These are phyloP conservation scores for Drosophila ohnishii DNA, from an alignment of 1,140 invertebrate genomes.

Conservation along the genomic window DNA sequence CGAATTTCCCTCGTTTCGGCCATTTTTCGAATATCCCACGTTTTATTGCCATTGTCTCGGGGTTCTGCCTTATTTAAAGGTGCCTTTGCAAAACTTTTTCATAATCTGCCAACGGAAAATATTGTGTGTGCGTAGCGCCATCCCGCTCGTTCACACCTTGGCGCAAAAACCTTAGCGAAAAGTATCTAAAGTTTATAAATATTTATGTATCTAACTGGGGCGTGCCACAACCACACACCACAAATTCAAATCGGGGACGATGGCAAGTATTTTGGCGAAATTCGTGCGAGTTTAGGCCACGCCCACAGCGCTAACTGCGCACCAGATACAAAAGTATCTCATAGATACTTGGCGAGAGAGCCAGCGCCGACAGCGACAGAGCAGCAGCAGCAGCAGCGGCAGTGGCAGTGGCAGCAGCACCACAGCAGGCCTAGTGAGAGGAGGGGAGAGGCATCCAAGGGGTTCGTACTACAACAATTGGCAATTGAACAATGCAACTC, in stretches of 20 bases:
- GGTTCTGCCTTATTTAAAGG: background rate
- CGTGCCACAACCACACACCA: constrained; percentile 55
- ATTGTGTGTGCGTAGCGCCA: constrained; percentile 22
- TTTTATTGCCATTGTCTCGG: constrained; percentile 36
- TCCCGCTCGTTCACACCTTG: constrained; percentile 74
- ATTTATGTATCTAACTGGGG: constrained; percentile 83
- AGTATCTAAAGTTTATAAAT: constrained; percentile 80
- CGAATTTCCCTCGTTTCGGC: constrained; percentile 44
- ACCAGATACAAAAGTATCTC: constrained; percentile 62
- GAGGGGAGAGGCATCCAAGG: background rate
- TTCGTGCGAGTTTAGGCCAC: constrained; percentile 56
- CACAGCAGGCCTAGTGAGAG: constrained; percentile 1
- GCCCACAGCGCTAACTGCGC: constrained; percentile 58
- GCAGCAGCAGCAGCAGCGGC: background rate
- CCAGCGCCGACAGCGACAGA: constrained; percentile 20
- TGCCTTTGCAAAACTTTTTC: constrained; percentile 67
- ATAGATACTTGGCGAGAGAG: constrained; percentile 40
- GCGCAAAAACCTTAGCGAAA: constrained; percentile 65
- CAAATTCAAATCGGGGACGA: constrained; percentile 65
- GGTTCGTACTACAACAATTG: constrained; percentile 48
- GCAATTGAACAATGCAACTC: constrained; percentile 66
- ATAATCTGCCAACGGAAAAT: constrained; percentile 58
- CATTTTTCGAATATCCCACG: constrained; percentile 50
- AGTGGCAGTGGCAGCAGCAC: background rate
- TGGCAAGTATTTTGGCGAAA: constrained; percentile 62